Conservation (phyloP, 2,797 vertebrate genomes). For the Cyprinodon diabolis region DNA sequence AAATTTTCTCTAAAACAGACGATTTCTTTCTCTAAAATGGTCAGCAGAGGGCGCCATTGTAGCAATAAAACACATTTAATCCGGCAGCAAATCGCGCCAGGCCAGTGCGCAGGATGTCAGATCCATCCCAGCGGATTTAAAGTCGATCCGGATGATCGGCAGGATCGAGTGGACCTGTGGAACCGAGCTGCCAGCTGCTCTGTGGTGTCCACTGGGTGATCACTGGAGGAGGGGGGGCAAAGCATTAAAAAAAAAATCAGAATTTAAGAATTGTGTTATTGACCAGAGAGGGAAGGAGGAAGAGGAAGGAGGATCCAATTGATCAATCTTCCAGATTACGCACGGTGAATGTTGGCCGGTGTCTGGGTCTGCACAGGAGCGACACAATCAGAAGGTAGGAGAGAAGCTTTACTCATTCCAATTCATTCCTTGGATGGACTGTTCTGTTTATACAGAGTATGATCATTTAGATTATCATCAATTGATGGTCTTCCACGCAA, state of each 20-base stretch:
- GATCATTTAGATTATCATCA: background rate
- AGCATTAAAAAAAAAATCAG: constrained; percentile 1
- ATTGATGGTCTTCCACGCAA: constrained; percentile 18
- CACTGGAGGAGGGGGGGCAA: background rate
- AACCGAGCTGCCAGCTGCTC: constrained; percentile 23
- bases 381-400: constrained; percentile 58
- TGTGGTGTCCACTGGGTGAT: constrained; percentile 30
- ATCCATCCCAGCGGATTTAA: constrained; percentile 3
- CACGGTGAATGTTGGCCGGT: constrained; percentile 30
- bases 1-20: background rate
- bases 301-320: constrained; percentile 57
- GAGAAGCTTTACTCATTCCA: background rate
- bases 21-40: background rate
- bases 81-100: constrained; percentile 22
- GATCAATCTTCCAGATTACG: constrained; percentile 44
- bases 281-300: constrained; percentile 24
- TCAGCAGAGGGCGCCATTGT: constrained; percentile 58
- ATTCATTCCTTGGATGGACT: background rate
- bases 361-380: constrained; percentile 23
- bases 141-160: constrained; percentile 21
- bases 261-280: constrained; percentile 45
- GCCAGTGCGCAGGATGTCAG: constrained; percentile 17
- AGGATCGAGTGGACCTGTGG: constrained; percentile 17
- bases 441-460: background rate
- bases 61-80: background rate